Evolutionary conservation across 2,797 vertebrate genomes (phyloP).

Genomic region (Enteromius viviparus): DNA sequence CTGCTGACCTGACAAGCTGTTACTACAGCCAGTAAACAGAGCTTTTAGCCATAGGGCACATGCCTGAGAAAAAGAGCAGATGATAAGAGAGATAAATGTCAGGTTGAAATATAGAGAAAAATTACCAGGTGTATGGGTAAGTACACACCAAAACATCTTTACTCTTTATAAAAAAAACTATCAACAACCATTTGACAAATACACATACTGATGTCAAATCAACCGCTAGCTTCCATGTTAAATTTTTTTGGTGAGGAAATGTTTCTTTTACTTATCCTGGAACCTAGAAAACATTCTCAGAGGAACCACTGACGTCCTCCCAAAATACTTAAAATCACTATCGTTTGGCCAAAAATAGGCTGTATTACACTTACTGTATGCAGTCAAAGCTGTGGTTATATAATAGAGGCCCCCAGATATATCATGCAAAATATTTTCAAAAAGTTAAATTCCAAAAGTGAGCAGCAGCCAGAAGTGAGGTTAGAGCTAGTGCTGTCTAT

Average conservation of each 20-base stretch:
- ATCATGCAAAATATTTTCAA: constrained; percentile 24
- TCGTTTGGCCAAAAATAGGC: constrained; percentile 19
- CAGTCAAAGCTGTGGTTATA: constrained; percentile 40
- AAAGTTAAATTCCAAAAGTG: constrained; percentile 31
- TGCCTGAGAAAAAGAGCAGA: constrained; percentile 4
- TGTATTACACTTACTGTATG: constrained; percentile 25
- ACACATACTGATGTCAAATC: background rate
- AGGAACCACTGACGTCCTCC: background rate
- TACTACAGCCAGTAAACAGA: background rate
- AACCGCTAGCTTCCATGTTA: background rate
- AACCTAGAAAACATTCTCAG: background rate
- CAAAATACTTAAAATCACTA: background rate
- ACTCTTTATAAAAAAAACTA: background rate
- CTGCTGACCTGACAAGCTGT: constrained; percentile 1
- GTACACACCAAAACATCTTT: background rate
- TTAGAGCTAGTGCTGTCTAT: constrained; percentile 25
- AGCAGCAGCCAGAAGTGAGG: constrained; percentile 29
- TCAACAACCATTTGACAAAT: background rate
- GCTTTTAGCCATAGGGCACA: background rate
- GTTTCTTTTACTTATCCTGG: background rate
- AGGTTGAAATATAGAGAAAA: background rate
- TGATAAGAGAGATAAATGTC: background rate
- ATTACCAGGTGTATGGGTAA: background rate
- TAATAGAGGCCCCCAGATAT: constrained; percentile 47
- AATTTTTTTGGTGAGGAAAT: background rate